These are phyloP conservation scores for Microctonus hyperodae DNA, from an alignment of 2,888 invertebrate genomes.

Conservation along the genomic window DNA sequence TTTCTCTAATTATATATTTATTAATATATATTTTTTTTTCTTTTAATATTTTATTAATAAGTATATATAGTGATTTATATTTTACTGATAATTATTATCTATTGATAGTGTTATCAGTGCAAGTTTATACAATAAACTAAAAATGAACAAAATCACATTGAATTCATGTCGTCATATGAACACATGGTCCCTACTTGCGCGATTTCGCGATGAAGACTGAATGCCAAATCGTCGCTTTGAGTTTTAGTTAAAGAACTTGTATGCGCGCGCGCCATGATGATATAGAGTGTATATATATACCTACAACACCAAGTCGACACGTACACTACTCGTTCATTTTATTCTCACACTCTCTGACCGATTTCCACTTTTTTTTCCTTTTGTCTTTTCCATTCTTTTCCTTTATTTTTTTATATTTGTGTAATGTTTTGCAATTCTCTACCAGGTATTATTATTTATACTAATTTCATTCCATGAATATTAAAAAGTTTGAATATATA, in stretches of 20 bases:
- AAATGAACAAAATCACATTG: background rate
- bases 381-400: background rate
- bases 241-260: conserved; percentile 33
- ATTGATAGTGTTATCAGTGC: background rate
- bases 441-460: too few relatives aligned
- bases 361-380: conserved; percentile 1
- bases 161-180: background rate
- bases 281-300: background rate
- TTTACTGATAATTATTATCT: too few relatives aligned
- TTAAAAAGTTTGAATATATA: too few relatives aligned
- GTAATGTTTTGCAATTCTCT: background rate
- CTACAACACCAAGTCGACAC: conserved; percentile 14
- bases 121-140: background rate
- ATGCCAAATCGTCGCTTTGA: conserved; percentile 31
- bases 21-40: too few relatives aligned
- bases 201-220: conserved; percentile 43
- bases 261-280: conserved; percentile 30
- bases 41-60: too few relatives aligned
- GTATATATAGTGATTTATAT: too few relatives aligned
- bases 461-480: too few relatives aligned
- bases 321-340: conserved; percentile 12
- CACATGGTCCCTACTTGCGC: conserved; percentile 34
- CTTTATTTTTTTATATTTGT: too few relatives aligned
- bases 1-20: background rate
- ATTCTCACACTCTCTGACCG: background rate